Percentiles rank a stretch among this genome's conserved stretches.
These are phyloP conservation scores for Stratiomys singularior DNA, from an alignment of 2,888 invertebrate species.

Conservation along the genomic window DNA sequence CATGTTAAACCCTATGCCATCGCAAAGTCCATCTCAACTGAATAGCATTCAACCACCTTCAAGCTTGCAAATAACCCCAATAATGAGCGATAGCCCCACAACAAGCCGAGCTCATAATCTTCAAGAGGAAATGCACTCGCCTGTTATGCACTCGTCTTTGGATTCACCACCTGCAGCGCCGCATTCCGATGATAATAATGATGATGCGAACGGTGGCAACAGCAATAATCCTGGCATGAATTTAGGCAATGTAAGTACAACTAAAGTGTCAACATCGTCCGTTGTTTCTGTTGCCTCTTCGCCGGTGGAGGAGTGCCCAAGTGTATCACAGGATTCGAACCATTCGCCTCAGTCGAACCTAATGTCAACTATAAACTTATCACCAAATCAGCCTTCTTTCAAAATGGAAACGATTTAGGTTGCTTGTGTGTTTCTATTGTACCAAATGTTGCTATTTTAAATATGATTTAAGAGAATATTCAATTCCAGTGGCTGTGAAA, in stretches of 20 bases:
- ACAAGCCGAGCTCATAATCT: conserved; percentile 57
- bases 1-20: conserved; percentile 54
- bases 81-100: conserved; percentile 60
- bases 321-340: conserved; percentile 50
- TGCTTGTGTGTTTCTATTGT: not conserved
- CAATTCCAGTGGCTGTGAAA: not conserved
- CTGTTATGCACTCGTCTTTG: conserved; percentile 47
- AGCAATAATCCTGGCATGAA: conserved; percentile 36
- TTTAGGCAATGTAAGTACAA: not conserved
- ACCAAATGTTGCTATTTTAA: conserved; percentile 21
- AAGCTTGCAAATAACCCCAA: conserved; percentile 56
- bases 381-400: conserved; percentile 62
- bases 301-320: conserved; percentile 48
- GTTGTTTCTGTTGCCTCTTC: conserved; percentile 53
- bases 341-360: conserved; percentile 58
- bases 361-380: conserved; percentile 63
- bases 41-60: conserved; percentile 53
- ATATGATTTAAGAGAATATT: not conserved
- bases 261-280: conserved; percentile 51
- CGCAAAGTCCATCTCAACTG: conserved; percentile 49
- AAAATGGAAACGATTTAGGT: conserved; percentile 65
- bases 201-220: not conserved
- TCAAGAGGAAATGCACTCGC: conserved; percentile 53
- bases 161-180: conserved; percentile 43
- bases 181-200: conserved; percentile 9